Evolutionary conservation across 2,888 invertebrate species (phyloP).

Genomic region (Caenorhabditis angaria): DNA sequence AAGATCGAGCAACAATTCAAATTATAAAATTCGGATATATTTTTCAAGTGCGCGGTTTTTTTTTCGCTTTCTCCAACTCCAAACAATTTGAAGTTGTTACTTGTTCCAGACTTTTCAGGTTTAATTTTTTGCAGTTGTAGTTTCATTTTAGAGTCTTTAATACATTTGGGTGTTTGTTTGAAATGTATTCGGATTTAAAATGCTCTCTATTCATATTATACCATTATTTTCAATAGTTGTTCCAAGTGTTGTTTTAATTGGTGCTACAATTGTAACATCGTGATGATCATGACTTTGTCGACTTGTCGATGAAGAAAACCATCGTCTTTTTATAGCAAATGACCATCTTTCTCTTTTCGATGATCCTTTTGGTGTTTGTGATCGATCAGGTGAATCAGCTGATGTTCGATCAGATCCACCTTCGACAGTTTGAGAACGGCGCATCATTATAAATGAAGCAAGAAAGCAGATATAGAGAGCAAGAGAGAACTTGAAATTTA

Average conservation of each 20-base stretch:
- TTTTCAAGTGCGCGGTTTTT: too few species aligned
- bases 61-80: too few species aligned
- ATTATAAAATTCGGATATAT: neutral
- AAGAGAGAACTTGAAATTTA: conserved; percentile 9
- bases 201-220: neutral
- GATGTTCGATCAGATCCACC: conserved; percentile 35
- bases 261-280: conserved; percentile 36
- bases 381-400: conserved; percentile 15
- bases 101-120: too few species aligned
- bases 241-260: conserved; percentile 45
- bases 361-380: conserved; percentile 25
- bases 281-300: conserved; percentile 43
- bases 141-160: too few species aligned
- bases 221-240: neutral
- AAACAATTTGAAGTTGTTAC: too few species aligned
- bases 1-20: neutral
- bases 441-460: conserved; percentile 27
- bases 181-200: too few species aligned
- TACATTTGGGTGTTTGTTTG: too few species aligned
- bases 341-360: conserved; percentile 62
- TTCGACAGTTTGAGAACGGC: conserved; percentile 53
- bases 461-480: conserved; percentile 12
- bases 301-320: conserved; percentile 59
- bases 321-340: conserved; percentile 60
- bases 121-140: too few species aligned